Base-by-base conservation (phyloP, 2,113 vertebrate species). In the Ceyx cyanopectus region DNA sequence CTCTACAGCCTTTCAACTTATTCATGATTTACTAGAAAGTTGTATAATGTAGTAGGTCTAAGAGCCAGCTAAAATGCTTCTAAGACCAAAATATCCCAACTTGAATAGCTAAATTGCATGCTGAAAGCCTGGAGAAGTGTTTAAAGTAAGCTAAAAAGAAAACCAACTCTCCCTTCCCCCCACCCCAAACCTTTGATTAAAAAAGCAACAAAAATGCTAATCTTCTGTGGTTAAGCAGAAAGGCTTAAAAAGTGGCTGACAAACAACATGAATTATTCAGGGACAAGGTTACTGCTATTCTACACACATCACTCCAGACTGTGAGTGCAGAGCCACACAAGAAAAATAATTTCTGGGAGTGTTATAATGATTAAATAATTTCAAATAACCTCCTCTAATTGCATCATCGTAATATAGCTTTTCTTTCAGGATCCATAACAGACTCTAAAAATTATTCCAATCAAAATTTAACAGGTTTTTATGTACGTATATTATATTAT, bases 231-330 rank as follows among this genome's bases (percentile, higher is more conserved):
- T 97, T 97, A 97, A 95, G 95, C 76, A 95, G 94, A 96, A 95
- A 96, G 68, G 76, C 92, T 97, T 97, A 95, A 95, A 91, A 90
- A 95, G 86, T 92, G 77, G 43, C 45, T 95, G 91, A 94, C 93
- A 97, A 97, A 95, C 83, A 96, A 53, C 89, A 97, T 97, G 96
- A 97, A 97, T 98, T 97, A 97, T 97, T 97, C 96, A 98, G 87
- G 61, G 14, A 62, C 65, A 56, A 68, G 79, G 81, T 84, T 94
- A 73, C 86, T 93, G 90, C 94, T 93, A 77, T 94, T 96, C 83
- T 80, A 94, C 34, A 79, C 80, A 65, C 87, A 94, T 91, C 6
- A 6, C 86, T 96, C 85, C 80, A 90, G 91, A 91, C 75, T 58
- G 58, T 24, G 72, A 83, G 83, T 5, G 6, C 86, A 94, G 95